Conservation (phyloP, 2,888 invertebrate species). For the Heliconius hortense region DNA sequence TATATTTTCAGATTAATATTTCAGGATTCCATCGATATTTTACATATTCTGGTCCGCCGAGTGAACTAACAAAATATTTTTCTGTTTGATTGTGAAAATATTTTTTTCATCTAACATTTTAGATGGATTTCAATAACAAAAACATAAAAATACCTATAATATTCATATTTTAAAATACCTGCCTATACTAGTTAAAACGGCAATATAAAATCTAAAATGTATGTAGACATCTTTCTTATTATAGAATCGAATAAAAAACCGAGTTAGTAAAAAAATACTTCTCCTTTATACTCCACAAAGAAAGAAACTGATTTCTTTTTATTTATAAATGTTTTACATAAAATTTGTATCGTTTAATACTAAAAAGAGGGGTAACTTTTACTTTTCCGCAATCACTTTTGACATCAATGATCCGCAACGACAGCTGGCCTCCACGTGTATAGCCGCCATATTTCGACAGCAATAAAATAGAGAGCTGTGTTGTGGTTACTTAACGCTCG, state of each 20-base stretch:
- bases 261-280: background rate
- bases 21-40: background rate
- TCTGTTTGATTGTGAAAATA: too few relatives aligned
- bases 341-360: background rate
- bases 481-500: constrained; percentile 41
- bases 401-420: constrained; percentile 48
- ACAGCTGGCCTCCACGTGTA: constrained; percentile 61
- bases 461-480: constrained; percentile 47
- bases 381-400: constrained; percentile 45
- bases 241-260: too few relatives aligned
- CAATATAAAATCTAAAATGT: background rate
- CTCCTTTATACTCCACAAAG: background rate
- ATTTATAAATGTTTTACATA: background rate
- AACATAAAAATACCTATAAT: background rate
- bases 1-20: background rate
- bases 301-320: background rate
- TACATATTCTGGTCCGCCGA: background rate
- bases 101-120: background rate
- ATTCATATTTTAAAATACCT: background rate
- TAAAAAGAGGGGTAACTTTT: constrained; percentile 1
- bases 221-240: too few relatives aligned
- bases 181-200: background rate
- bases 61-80: background rate
- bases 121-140: background rate
- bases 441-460: constrained; percentile 50